Conservation (phyloP, 2,797 vertebrate genomes). For the Channa striata region DNA sequence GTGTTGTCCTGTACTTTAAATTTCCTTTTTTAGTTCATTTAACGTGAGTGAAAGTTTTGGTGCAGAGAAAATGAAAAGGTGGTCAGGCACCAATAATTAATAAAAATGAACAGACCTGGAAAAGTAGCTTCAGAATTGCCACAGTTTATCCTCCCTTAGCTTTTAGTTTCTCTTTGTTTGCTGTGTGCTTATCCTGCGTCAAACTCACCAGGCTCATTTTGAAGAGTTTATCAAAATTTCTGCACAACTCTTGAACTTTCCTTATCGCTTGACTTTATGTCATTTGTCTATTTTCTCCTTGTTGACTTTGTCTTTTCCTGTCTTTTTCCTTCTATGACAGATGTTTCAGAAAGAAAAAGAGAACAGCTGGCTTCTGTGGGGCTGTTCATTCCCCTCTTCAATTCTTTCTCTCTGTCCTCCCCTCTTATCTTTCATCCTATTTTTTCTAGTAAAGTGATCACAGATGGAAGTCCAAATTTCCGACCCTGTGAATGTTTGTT, state of each 20-base stretch:
- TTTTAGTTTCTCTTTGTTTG: too few species aligned
- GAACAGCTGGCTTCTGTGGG: constrained; percentile 75
- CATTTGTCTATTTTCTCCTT: neutral
- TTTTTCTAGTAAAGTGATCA: constrained; percentile 21
- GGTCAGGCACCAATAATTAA: too few species aligned
- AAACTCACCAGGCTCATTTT: too few species aligned
- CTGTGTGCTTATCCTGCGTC: too few species aligned
- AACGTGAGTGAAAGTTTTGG: too few species aligned
- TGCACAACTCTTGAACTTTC: neutral
- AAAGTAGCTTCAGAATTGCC: too few species aligned
- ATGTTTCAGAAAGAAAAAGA: constrained; percentile 63
- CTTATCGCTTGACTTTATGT: neutral
- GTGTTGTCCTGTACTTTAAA: too few species aligned
- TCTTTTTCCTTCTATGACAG: constrained; percentile 51
- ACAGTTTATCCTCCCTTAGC: too few species aligned
- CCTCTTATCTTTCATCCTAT: constrained; percentile 23
- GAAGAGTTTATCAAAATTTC: too few species aligned
- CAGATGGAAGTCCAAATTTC: constrained; percentile 49
- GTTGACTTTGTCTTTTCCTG: constrained; percentile 1
- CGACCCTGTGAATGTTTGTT: constrained; percentile 7
- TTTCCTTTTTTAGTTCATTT: too few species aligned
- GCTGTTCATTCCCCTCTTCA: constrained; percentile 66
- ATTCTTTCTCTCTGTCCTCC: constrained; percentile 34
- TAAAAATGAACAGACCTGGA: too few species aligned
- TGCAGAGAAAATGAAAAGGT: too few species aligned